Evolutionary conservation across 1,140 invertebrate species (phyloP), one percentile per base, ranked within the genome.

Genomic region (Pemphigus obesinymphae): DNA sequence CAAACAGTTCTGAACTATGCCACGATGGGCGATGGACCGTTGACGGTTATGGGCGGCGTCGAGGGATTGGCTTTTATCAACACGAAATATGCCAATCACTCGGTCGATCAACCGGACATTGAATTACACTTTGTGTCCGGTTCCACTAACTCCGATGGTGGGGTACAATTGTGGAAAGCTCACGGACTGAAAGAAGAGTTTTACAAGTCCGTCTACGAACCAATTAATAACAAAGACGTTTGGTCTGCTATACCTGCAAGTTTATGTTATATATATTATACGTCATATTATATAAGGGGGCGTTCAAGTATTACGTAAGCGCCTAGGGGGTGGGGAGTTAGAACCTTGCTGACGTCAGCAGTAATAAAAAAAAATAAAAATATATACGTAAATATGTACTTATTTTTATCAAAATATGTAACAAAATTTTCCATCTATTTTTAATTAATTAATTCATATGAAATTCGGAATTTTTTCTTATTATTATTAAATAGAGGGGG

Each of bases 101-200:
- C 92, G 0, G 89, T 95, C 6, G 95, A 97, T 85, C 96, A 92
- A 85, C 96, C 96, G 0, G 96, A 97, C 85, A 95, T 97, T 26
- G 95, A 97, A 84, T 92, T 97, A 83, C 96, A 97, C 86, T 97
- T 97, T 84, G 90, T 96, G n/a, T 95, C 95, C 0, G 95, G 95
- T 0, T 94, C 94, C 1, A 95, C 94, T 0, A 95, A 94, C 85
- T 95, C 94, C 0, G 96, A 97, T 84, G 94, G 93, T 0, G 95
- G 95, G 0, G 90, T 90, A 26, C 94, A 96, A 84, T 86, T 96
- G 11, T 89, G 93, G 20, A 95, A 95, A 87, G 92, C 92, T 0
- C 94, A 96, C 83, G 95, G 95, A 0, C 84, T 94, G 0, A 91
- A 90, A 0, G 91, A 93, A 48, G 86, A 87, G 13, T 94, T 94